Base-by-base conservation (phyloP, 2,113 vertebrate species). In the Oreochromis niloticus region DNA sequence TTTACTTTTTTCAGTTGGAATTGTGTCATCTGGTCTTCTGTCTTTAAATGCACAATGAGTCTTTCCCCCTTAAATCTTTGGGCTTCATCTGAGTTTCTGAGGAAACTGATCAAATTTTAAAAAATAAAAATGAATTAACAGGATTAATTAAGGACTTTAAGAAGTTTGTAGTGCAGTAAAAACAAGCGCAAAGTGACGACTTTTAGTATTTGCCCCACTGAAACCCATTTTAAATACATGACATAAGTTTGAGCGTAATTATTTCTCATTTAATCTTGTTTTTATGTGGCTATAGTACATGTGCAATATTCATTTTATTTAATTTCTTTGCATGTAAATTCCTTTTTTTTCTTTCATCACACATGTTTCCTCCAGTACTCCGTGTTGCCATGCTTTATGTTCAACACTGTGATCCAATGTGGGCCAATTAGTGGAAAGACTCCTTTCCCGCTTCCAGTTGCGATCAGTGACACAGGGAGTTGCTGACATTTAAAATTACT, bases 401-500 rank as follows among this genome's bases (percentile, higher is more conserved):
- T 89, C 85, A 84, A 85, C 55, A 81, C 56, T 83, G 61, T 89
- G 89, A 91, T 17, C 90, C 83, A 85, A 93, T 87, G 87, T 52
- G 59, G 85, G 73, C 75, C 54, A 41, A 92, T 94, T 90, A 92
- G 81, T 73, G 16, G 88, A 93, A 91, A 89, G 82, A 91, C 82
- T 68, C 82, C 55, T 83, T 94, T 93, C 85, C 91, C 89, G 89
- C 88, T 93, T 89, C 78, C 85, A 24, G 89, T 80, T 88, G 55
- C 63, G 87, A 56, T 87, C 79, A 16, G 79, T 78, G 85, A 92
- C 79, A 81, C 79, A 55, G 82, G 79, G 48, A 90, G 92, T 90
- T 91, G 83, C 89, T 88, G 91, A 94, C 93, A 86, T 91, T 89
- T 84, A 30, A 91, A 95, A 93, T 91, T 82, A 90, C 89, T 82